Evolutionary conservation across 92 coral and sea anemone species (phyloP), one percentile per base, ranked within the genome.

Genomic region (Plumapathes pennacea): DNA sequence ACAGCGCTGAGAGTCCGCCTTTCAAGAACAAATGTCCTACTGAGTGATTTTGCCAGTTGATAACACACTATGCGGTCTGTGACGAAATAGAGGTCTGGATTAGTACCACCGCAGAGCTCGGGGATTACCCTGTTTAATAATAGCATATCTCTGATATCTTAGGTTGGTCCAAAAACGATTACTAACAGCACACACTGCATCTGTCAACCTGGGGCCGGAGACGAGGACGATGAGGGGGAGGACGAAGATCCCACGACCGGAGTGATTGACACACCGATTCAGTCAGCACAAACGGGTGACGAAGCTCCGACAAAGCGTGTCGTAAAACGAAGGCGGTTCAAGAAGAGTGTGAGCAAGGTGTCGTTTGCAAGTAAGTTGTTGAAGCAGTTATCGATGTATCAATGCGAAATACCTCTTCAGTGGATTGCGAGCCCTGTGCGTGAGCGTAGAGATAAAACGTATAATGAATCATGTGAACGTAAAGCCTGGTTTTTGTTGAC

Each of bases 121-220:
- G 20, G 20, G n/a, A 7, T 6, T 15, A 19, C 8, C n/a, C 5
- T 28, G 10, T 42, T 27, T 0, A 18, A 49, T 26, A 5, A 11
- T 1, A 6, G 30, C 19, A 25, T 42, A 3, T 6, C 32, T 25
- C 10, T 53, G 3, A 17, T 20, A 34, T 23, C 50, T n/a, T n/a
- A 91, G 97, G 96, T 91, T 71, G 97, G 97, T 37, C 62, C 76
- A 25, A 84, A 78, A 44, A 91, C 97, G 3, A 30, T 85, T 23
- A 82, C 76, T 4, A 80, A 79, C 62, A 57, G 65, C 34, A 91
- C 97, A 0, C 97, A 91, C 65, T 91, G 97, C 45, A 53, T 88
- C 23, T 91, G 97, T 48, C 73, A 42, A 64, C 97, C 97, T 2
- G 92, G 96, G 0, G 54, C 51, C 28, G 95, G 72, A 29, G 96